A percentile compares a stretch with the other conserved stretches of the same genome.
These are phyloP conservation scores for Campaea margaritaria DNA, from an alignment of 2,888 invertebrate species.

Conservation along the genomic window DNA sequence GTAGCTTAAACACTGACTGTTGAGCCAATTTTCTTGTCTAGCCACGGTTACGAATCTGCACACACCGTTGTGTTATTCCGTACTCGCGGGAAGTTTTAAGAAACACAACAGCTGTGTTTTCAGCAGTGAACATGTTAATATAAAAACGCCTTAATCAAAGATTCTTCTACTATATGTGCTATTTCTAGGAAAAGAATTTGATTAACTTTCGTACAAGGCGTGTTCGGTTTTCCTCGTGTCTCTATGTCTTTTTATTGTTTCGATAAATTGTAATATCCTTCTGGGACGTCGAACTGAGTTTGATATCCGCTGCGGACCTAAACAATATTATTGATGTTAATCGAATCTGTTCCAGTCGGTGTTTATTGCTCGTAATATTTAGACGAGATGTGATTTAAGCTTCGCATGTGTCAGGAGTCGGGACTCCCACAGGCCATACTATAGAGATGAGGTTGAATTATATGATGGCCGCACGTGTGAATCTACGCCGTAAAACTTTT, in stretches of 20 bases:
- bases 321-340: conserved; percentile 42
- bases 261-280: conserved; percentile 45
- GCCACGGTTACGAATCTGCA: too few relatives aligned
- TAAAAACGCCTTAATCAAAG: conserved; percentile 13
- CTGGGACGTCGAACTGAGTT: conserved; percentile 36
- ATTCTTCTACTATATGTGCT: conserved; percentile 30
- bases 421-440: neutral
- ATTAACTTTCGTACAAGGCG: conserved; percentile 35
- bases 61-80: too few relatives aligned
- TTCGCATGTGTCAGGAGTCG: neutral
- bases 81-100: too few relatives aligned
- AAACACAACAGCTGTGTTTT: too few relatives aligned
- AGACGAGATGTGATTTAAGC: conserved; percentile 7
- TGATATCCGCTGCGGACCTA: conserved; percentile 36
- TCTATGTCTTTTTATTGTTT: conserved; percentile 42
- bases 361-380: conserved; percentile 31
- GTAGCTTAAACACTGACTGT: too few relatives aligned
- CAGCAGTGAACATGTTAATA: too few relatives aligned
- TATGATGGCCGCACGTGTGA: too few relatives aligned
- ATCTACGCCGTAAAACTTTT: too few relatives aligned
- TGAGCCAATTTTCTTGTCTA: too few relatives aligned
- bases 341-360: conserved; percentile 23
- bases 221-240: conserved; percentile 38
- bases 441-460: neutral
- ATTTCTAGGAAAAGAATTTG: conserved; percentile 37